Percentiles rank a stretch among this genome's conserved stretches.
phyloP scores from a whole-genome alignment of 1,140 invertebrate species.

The Contarinia nasturtii region DNA sequence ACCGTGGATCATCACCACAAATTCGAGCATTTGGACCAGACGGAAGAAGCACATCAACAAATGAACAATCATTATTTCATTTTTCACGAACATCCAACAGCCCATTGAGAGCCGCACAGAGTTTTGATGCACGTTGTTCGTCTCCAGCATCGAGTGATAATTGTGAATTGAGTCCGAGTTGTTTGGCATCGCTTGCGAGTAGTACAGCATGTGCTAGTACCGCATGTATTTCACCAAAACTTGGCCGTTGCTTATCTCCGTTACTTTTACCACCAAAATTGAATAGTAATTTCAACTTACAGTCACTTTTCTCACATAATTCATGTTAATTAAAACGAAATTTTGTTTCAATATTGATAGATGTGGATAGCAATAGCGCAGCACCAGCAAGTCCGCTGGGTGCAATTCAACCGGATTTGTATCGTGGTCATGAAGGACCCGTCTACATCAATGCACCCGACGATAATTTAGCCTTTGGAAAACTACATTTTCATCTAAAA shows the following conservation, averaged over 20 bases:
- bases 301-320: neutral
- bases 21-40: slow-evolving; percentile 57
- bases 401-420: slow-evolving; percentile 71
- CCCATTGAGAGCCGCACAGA: slow-evolving; percentile 44
- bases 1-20: slow-evolving; percentile 57
- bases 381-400: slow-evolving; percentile 52
- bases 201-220: slow-evolving; percentile 29
- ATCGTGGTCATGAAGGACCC: slow-evolving; percentile 51
- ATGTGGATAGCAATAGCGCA: slow-evolving; percentile 10
- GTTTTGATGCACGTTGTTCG: slow-evolving; percentile 42
- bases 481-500: slow-evolving; percentile 65
- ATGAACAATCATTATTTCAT: slow-evolving; percentile 10
- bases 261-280: slow-evolving; percentile 40
- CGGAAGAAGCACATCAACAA: slow-evolving; percentile 30
- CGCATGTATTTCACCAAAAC: slow-evolving; percentile 24
- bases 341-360: slow-evolving; percentile 3
- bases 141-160: slow-evolving; percentile 27
- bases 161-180: slow-evolving; percentile 26
- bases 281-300: slow-evolving; percentile 6
- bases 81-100: slow-evolving; percentile 41
- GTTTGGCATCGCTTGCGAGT: slow-evolving; percentile 33
- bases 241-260: slow-evolving; percentile 41
- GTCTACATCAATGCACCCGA: slow-evolving; percentile 42
- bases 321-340: neutral
- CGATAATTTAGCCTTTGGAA: slow-evolving; percentile 38